Percentiles rank a stretch among this genome's conserved stretches.
phyloP scores from a whole-genome alignment of 1,140 invertebrate genomes.

The Aphidius gifuensis region DNA sequence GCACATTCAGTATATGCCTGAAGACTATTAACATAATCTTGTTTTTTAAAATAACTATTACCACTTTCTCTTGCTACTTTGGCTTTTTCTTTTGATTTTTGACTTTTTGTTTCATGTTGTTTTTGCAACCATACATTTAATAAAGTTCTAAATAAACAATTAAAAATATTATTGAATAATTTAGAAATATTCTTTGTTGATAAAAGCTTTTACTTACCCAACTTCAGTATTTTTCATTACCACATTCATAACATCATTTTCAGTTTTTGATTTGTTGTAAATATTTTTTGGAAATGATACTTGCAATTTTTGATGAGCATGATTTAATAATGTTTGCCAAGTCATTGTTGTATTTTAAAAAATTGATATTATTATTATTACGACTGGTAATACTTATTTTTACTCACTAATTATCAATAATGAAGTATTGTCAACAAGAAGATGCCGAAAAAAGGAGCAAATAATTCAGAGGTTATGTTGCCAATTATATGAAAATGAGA shows the following conservation, averaged over 20 bases:
- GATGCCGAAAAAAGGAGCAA: too few relatives aligned
- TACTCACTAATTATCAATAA: too few relatives aligned
- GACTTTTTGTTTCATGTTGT: slow-evolving; percentile 25
- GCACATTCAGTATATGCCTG: slow-evolving; percentile 48
- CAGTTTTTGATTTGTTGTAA: slow-evolving; percentile 20
- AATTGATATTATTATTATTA: too few relatives aligned
- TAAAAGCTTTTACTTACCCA: slow-evolving; percentile 20
- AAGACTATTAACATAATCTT: slow-evolving; percentile 42
- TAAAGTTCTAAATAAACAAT: slow-evolving; percentile 31
- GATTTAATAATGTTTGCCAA: slow-evolving; percentile 27
- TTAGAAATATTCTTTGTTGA: slow-evolving; percentile 1
- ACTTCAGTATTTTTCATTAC: slow-evolving; percentile 28
- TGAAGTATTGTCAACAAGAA: too few relatives aligned
- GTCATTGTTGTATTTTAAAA: slow-evolving; percentile 22
- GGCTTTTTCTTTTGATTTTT: slow-evolving; percentile 35
- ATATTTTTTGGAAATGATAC: background rate
- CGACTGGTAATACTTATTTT: too few relatives aligned
- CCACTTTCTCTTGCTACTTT: slow-evolving; percentile 38
- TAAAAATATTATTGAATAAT: slow-evolving; percentile 19
- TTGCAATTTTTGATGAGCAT: slow-evolving; percentile 18
- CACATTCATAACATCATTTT: slow-evolving; percentile 32
- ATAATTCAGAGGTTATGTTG: too few relatives aligned
- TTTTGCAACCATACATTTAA: slow-evolving; percentile 36
- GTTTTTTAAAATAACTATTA: slow-evolving; percentile 44
- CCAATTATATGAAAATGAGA: too few relatives aligned